Conservation (phyloP, 1,140 invertebrate species). For the Aplysia californica region DNA sequence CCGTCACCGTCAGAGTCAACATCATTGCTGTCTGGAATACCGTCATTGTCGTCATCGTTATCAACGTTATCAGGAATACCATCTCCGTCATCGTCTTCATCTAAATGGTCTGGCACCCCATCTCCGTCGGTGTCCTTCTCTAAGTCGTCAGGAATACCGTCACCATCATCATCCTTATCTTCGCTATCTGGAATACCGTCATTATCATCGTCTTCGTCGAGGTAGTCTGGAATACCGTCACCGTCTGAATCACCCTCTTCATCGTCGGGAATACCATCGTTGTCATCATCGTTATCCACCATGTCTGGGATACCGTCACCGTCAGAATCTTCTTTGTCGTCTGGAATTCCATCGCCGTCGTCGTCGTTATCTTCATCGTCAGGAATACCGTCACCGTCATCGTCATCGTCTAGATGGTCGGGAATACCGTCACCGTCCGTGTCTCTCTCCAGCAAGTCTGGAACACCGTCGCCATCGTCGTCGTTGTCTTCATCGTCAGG, state of each 20-base stretch:
- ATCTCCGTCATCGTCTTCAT: not conserved
- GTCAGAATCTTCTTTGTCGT: slow-evolving; percentile 5
- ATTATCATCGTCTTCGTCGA: not conserved
- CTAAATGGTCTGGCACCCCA: not conserved
- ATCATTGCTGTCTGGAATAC: slow-evolving; percentile 28
- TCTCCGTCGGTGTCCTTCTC: not conserved
- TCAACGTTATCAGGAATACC: not conserved
- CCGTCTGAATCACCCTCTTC: not conserved
- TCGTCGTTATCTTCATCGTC: slow-evolving; percentile 2
- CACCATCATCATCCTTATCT: not conserved
- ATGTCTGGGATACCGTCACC: not conserved
- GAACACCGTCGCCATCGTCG: not conserved
- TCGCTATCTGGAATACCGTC: not conserved
- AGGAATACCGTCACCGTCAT: not conserved
- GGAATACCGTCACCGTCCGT: not conserved
- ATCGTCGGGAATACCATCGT: not conserved
- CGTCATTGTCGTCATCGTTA: not conserved
- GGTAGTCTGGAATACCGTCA: not conserved
- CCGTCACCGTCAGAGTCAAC: slow-evolving; percentile 46
- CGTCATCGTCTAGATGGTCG: not conserved
- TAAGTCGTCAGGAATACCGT: not conserved
- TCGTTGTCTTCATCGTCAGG: not conserved
- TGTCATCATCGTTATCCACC: not conserved
- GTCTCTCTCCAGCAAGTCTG: not conserved
- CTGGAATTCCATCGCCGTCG: slow-evolving; percentile 19